Evolutionary conservation across 2,797 vertebrate species (phyloP).

Genomic region (Acipenser transmontanus): DNA sequence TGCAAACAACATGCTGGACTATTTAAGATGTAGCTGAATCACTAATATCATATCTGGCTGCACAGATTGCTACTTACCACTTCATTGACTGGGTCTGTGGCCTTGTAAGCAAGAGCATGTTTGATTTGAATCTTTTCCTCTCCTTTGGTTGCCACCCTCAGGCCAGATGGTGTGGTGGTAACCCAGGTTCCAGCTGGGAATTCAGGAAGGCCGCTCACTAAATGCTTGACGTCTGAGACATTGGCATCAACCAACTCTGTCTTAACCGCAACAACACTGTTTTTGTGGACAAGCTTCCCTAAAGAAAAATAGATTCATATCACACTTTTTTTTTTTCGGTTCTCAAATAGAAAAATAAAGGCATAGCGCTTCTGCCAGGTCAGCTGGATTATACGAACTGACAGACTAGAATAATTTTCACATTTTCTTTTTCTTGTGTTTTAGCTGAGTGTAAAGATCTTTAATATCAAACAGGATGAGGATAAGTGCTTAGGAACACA

Average conservation of each 20-base stretch:
- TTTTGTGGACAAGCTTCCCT: conserved; percentile 50
- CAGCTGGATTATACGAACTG: too few relatives aligned
- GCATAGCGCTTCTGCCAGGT: too few relatives aligned
- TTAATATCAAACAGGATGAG: too few relatives aligned
- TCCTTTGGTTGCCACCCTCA: conserved; percentile 63
- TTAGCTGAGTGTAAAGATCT: too few relatives aligned
- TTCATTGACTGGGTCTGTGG: conserved; percentile 73
- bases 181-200: conserved; percentile 61
- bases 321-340: conserved; percentile 1
- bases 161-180: conserved; percentile 74
- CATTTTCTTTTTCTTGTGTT: too few relatives aligned
- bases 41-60: too few relatives aligned
- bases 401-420: too few relatives aligned
- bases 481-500: too few relatives aligned
- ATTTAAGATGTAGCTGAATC: too few relatives aligned
- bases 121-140: conserved; percentile 37
- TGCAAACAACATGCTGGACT: too few relatives aligned
- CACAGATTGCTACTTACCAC: conserved; percentile 51
- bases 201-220: conserved; percentile 15
- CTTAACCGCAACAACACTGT: conserved; percentile 24
- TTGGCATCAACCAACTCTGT: conserved; percentile 26
- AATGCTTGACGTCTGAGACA: conserved; percentile 7
- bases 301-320: conserved; percentile 15
- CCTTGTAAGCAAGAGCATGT: conserved; percentile 55
- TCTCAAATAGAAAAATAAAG: neutral